Evolutionary conservation across 2,113 vertebrate genomes (phyloP).

Genomic region (Centrocercus urophasianus): DNA sequence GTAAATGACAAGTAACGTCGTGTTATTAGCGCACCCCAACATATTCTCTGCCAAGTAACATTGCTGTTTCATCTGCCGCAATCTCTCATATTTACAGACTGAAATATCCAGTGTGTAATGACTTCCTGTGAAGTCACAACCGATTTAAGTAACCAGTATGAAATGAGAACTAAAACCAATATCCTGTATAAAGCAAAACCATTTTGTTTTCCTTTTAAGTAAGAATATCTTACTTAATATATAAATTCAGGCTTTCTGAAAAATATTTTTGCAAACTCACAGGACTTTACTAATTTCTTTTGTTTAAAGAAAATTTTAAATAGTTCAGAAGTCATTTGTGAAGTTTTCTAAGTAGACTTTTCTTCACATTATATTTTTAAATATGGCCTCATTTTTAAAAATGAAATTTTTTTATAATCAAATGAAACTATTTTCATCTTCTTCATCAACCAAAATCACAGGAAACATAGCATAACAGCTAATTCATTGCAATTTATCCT

Average conservation of each 20-base stretch:
- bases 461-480: background rate
- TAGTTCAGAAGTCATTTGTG: background rate
- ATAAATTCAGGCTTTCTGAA: background rate
- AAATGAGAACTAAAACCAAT: background rate
- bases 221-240: background rate
- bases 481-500: background rate
- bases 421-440: background rate
- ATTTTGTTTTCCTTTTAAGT: background rate
- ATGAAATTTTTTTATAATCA: background rate
- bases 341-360: background rate
- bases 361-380: background rate
- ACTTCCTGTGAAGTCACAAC: background rate
- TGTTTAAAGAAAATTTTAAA: background rate
- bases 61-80: background rate
- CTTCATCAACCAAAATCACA: background rate
- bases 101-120: background rate
- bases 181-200: background rate
- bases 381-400: background rate
- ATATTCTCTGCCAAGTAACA: constrained; percentile 46
- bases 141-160: background rate
- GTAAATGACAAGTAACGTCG: constrained; percentile 40
- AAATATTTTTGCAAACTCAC: background rate
- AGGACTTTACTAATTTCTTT: background rate
- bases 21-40: constrained; percentile 22
- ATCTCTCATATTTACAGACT: background rate